Conservation (phyloP, 2,113 vertebrate genomes). For the Tupaia chinensis region DNA sequence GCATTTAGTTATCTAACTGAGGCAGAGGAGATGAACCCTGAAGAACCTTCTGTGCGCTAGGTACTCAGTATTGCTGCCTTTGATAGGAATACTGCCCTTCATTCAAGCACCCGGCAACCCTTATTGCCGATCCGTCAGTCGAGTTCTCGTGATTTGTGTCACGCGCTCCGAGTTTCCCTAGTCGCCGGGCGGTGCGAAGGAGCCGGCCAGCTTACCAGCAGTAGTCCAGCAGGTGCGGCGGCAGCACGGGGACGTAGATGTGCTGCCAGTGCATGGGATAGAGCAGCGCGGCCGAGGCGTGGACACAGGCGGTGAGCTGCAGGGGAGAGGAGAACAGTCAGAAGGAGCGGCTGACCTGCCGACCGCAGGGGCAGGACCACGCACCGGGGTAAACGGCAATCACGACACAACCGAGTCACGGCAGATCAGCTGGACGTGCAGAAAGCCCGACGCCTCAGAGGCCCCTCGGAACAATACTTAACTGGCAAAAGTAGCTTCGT, state of each 20-base stretch:
- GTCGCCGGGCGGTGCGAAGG: background rate
- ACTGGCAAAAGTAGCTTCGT: conserved; percentile 47
- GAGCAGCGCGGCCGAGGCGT: conserved; percentile 95
- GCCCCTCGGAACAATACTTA: background rate
- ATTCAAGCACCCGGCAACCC: background rate
- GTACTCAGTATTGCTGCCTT: background rate
- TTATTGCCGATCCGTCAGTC: background rate
- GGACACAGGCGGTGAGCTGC: conserved; percentile 97
- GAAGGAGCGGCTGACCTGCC: conserved; percentile 44
- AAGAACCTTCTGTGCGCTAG: background rate
- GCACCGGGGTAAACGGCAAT: background rate
- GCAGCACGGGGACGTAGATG: conserved; percentile 98
- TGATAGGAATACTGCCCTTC: background rate
- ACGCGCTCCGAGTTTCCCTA: background rate
- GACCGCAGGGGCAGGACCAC: conserved; percentile 37
- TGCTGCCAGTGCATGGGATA: conserved; percentile 99
- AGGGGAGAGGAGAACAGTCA: conserved; percentile 77
- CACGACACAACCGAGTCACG: background rate
- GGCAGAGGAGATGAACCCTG: background rate
- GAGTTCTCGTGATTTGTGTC: background rate
- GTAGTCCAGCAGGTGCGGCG: conserved; percentile 98
- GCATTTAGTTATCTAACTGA: background rate
- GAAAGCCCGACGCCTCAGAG: background rate
- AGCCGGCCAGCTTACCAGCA: conserved; percentile 93
- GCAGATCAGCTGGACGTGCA: background rate